Percentiles rank a stretch among this genome's conserved stretches.
phyloP scores from a whole-genome alignment of 2,888 invertebrate species.

The Eurytoma adleriae region DNA sequence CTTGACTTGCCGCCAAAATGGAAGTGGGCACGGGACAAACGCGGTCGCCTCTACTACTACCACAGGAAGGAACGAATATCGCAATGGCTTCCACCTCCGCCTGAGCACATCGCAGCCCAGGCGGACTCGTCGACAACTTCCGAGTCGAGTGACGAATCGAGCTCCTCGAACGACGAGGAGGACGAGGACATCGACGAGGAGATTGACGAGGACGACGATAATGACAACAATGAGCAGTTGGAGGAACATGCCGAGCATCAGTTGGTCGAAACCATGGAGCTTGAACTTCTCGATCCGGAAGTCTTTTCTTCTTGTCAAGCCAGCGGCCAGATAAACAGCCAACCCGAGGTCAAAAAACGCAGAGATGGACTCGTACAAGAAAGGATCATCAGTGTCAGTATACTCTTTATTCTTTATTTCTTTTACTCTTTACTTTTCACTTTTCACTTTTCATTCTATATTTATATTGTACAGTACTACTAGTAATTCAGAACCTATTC shows the following conservation, averaged over 20 bases:
- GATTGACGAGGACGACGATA: constrained; percentile 51
- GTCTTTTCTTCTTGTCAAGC: constrained; percentile 12
- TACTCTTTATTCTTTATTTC: constrained; percentile 7
- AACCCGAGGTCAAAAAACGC: constrained; percentile 73
- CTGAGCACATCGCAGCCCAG: constrained; percentile 73
- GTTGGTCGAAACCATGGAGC: constrained; percentile 63
- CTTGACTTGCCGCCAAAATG: constrained; percentile 89
- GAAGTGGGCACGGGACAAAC: constrained; percentile 89
- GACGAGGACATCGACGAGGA: constrained; percentile 69
- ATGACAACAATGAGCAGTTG: too few species aligned
- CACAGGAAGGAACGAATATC: constrained; percentile 87
- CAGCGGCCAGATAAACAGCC: not conserved
- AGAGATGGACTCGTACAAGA: constrained; percentile 80
- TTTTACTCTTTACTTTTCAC: not conserved
- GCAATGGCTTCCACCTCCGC: constrained; percentile 86
- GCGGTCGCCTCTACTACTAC: constrained; percentile 94
- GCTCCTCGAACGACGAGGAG: constrained; percentile 77
- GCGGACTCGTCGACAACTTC: constrained; percentile 77
- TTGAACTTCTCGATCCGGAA: constrained; percentile 38
- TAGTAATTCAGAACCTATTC: not conserved
- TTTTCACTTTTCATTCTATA: too few species aligned
- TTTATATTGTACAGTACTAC: constrained; percentile 38
- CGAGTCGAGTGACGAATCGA: constrained; percentile 71
- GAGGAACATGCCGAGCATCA: constrained; percentile 61
- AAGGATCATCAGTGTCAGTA: constrained; percentile 82